These are phyloP conservation scores for Kryptolebias marmoratus DNA, from an alignment of 2,113 vertebrate genomes.

Conservation along the genomic window DNA sequence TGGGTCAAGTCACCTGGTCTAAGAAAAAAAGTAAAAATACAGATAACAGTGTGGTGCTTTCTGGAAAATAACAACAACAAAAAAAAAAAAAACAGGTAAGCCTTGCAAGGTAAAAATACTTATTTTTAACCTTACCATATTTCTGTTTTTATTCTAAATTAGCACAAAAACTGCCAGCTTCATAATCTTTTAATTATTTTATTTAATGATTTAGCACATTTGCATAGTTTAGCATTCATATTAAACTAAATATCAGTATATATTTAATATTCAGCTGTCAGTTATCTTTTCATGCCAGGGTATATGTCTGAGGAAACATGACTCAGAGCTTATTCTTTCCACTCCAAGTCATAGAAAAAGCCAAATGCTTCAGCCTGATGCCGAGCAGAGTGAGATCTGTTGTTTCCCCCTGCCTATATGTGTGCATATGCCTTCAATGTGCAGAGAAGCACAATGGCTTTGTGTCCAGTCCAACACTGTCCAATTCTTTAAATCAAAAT, in stretches of 20 bases:
- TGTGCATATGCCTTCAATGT: slow-evolving; percentile 15
- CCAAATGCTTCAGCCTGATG: slow-evolving; percentile 52
- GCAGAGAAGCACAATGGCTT: slow-evolving; percentile 12
- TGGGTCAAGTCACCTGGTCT: slow-evolving; percentile 25
- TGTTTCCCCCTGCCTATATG: slow-evolving; percentile 62
- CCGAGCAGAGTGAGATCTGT: slow-evolving; percentile 69
- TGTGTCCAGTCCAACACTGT: slow-evolving; percentile 28
- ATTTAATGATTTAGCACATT: background rate
- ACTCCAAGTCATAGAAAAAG: slow-evolving; percentile 48
- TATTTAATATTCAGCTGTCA: slow-evolving; percentile 3
- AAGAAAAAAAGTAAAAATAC: background rate
- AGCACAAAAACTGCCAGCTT: background rate
- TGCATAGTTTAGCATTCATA: background rate
- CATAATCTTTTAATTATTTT: background rate
- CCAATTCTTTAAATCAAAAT: slow-evolving; percentile 55
- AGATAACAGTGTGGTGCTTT: background rate
- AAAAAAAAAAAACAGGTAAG: no score
- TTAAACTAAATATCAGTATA: slow-evolving; percentile 6
- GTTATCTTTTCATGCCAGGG: slow-evolving; percentile 7
- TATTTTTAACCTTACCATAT: no score
- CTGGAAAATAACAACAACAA: no score
- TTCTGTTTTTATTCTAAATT: no score
- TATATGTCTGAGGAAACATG: slow-evolving; percentile 52
- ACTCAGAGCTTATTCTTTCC: slow-evolving; percentile 54
- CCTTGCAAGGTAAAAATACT: no score